A percentile compares a stretch with the other conserved stretches of the same genome.
phyloP scores from a whole-genome alignment of 2,888 invertebrate species.

The Escarpia spicata region DNA sequence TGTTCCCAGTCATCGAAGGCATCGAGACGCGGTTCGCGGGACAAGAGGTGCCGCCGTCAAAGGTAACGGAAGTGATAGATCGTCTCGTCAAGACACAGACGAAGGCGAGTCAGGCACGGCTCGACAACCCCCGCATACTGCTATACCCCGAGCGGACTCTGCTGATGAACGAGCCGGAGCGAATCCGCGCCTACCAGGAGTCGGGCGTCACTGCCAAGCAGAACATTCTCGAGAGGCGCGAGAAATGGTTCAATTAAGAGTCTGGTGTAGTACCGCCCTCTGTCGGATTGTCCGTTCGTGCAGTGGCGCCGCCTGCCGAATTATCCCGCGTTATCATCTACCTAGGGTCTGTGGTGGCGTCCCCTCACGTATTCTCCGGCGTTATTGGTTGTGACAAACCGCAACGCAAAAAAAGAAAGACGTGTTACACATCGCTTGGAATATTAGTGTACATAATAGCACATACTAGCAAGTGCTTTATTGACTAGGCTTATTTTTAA shows the following conservation, averaged over 20 bases:
- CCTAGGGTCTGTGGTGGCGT: not conserved
- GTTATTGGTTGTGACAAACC: too few relatives aligned
- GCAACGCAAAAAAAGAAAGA: too few relatives aligned
- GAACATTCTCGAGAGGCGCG: constrained; percentile 34
- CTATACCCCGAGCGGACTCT: constrained; percentile 42
- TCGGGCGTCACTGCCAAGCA: constrained; percentile 37
- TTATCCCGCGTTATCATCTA: too few relatives aligned
- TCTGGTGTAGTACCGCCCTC: not conserved
- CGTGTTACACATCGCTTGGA: too few relatives aligned
- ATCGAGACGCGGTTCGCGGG: constrained; percentile 32
- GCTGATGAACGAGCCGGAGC: constrained; percentile 39
- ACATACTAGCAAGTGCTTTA: too few relatives aligned
- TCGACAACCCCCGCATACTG: constrained; percentile 38
- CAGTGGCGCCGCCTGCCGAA: not conserved
- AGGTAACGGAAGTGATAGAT: constrained; percentile 23
- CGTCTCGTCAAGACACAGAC: constrained; percentile 30
- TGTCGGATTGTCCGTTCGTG: not conserved
- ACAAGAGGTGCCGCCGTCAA: not conserved
- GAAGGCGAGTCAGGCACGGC: constrained; percentile 33
- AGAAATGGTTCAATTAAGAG: constrained; percentile 41
- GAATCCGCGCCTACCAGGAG: constrained; percentile 38
- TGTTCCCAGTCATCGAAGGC: constrained; percentile 30
- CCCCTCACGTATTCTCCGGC: too few relatives aligned
- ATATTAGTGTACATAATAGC: too few relatives aligned
- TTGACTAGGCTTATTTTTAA: too few relatives aligned